Conservation (phyloP, 2,113 vertebrate genomes). For the Sminthopsis crassicaudata region DNA sequence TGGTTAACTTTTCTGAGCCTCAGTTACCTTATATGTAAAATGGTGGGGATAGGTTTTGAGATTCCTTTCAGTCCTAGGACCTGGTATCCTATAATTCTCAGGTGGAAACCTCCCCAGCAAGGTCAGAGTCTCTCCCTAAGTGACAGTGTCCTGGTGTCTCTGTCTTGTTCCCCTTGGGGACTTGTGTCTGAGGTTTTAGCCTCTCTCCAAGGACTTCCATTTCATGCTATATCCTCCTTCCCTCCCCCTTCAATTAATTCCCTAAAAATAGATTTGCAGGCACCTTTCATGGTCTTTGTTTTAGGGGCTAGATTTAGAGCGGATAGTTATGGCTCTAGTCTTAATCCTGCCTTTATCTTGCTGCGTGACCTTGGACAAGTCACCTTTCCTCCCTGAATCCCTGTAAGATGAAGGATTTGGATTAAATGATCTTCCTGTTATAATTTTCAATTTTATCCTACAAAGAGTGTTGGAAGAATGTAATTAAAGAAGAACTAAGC, state of each 20-base stretch:
- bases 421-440: neutral
- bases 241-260: neutral
- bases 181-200: neutral
- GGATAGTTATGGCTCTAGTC: neutral
- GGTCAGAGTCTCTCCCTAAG: neutral
- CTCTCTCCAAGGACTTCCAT: neutral
- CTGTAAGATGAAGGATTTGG: neutral
- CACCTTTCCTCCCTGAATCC: neutral
- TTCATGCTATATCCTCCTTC: neutral
- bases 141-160: neutral
- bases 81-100: neutral
- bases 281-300: neutral
- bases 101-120: neutral
- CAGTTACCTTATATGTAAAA: neutral
- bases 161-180: neutral
- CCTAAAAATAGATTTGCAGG: neutral
- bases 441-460: neutral
- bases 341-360: neutral
- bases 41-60: neutral
- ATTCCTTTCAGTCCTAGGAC: neutral
- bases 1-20: neutral
- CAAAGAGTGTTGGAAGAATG: conserved; percentile 77
- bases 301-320: neutral
- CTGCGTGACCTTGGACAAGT: neutral
- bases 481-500: conserved; percentile 79